Percentiles rank a stretch among this genome's conserved stretches.
These are phyloP conservation scores for Paedocypris sp. DNA, from an alignment of 2,113 vertebrate genomes.

Conservation along the genomic window DNA sequence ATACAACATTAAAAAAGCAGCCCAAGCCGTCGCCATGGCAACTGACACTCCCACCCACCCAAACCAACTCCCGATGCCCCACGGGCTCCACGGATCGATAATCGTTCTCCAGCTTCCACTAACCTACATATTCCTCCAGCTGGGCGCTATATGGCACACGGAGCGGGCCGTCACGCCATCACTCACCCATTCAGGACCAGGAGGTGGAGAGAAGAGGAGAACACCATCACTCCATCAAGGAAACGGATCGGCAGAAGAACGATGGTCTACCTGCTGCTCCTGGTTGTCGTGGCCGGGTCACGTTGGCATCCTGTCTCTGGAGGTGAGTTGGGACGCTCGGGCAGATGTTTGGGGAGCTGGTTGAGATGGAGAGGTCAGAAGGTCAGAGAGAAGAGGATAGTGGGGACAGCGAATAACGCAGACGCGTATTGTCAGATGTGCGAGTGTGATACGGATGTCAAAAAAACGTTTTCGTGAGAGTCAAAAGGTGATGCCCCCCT, in stretches of 20 bases:
- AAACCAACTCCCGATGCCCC: slow-evolving; percentile 16
- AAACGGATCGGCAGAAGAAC: neutral
- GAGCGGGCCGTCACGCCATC: neutral
- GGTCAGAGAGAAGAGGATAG: too few species aligned
- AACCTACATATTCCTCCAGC: slow-evolving; percentile 45
- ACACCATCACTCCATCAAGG: neutral
- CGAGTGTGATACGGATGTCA: too few species aligned
- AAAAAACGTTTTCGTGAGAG: too few species aligned
- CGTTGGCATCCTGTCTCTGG: slow-evolving; percentile 16
- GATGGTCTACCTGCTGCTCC: slow-evolving; percentile 22
- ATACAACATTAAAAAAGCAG: slow-evolving; percentile 32
- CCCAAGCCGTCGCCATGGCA: slow-evolving; percentile 49
- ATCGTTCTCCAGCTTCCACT: slow-evolving; percentile 30
- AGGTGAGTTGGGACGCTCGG: slow-evolving; percentile 40
- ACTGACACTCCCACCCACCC: slow-evolving; percentile 24
- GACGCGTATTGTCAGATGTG: too few species aligned
- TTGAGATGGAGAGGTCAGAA: too few species aligned
- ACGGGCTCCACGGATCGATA: slow-evolving; percentile 48
- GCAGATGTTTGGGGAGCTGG: too few species aligned
- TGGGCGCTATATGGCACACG: slow-evolving; percentile 13
- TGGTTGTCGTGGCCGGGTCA: slow-evolving; percentile 33
- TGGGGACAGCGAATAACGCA: too few species aligned
- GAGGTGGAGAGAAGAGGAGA: slow-evolving; percentile 1
- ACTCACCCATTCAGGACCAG: neutral
- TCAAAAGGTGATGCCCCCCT: too few species aligned